A percentile compares a stretch with the other conserved stretches of the same genome.
Conservation (phyloP, 2,888 invertebrate genomes). For the Pyrochroa serraticornis region DNA sequence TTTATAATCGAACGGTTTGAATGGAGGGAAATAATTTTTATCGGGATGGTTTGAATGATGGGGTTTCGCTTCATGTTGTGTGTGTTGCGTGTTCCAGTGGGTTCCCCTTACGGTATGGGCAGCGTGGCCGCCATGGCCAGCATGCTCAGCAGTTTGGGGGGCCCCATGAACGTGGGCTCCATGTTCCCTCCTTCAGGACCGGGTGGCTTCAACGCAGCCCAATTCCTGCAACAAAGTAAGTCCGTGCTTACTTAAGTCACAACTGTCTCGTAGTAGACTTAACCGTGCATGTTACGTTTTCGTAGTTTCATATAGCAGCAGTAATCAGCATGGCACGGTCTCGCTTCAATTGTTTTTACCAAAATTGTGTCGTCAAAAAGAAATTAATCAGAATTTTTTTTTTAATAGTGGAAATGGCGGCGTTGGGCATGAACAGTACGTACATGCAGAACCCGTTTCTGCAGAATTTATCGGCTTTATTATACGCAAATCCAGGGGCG, state of each 20-base stretch:
- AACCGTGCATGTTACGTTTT: not conserved
- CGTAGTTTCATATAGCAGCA: conserved; percentile 3
- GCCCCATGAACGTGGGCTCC: conserved; percentile 54
- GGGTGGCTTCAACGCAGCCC: conserved; percentile 71
- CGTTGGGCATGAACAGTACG: conserved; percentile 59
- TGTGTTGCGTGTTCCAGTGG: conserved; percentile 41
- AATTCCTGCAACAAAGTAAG: conserved; percentile 87
- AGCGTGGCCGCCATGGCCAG: conserved; percentile 59
- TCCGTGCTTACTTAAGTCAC: conserved; percentile 42
- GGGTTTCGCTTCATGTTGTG: not conserved
- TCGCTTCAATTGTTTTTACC: conserved; percentile 37
- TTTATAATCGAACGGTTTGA: not conserved
- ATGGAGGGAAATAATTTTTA: not conserved
- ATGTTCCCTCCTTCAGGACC: conserved; percentile 48
- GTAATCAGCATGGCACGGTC: too few species aligned
- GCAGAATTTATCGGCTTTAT: conserved; percentile 52
- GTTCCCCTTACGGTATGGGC: conserved; percentile 55
- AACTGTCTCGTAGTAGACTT: too few species aligned
- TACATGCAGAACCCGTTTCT: conserved; percentile 54
- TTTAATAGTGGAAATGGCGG: conserved; percentile 69
- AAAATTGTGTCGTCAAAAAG: not conserved
- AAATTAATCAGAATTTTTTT: conserved; percentile 10
- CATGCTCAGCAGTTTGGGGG: conserved; percentile 59
- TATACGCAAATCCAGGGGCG: conserved; percentile 46
- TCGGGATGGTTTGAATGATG: not conserved